These are phyloP conservation scores for Spongilla lacustris DNA, from an alignment of 37 sponge, comb jelly and placozoan genomes.

Conservation along the genomic window DNA sequence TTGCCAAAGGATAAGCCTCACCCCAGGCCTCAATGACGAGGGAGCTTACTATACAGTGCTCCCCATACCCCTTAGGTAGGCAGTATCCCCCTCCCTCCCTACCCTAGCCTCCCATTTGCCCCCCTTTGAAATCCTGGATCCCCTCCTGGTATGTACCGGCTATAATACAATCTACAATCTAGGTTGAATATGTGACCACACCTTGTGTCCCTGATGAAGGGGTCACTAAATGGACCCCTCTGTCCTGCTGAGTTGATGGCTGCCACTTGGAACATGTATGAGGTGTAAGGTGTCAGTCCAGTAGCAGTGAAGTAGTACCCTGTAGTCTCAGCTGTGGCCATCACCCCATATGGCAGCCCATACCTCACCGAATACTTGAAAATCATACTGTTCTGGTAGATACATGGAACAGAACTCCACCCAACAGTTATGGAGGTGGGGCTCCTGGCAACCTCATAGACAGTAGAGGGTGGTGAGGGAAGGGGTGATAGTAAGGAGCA, in stretches of 20 bases:
- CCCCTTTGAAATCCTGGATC: no score
- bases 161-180: no score
- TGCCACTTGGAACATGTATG: not conserved
- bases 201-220: not conserved
- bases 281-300: not conserved
- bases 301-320: not conserved
- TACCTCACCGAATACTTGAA: not conserved
- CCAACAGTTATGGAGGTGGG: not conserved
- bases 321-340: not conserved
- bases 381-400: not conserved
- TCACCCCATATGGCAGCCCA: not conserved
- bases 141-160: no score
- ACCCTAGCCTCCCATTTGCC: no score
- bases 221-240: not conserved
- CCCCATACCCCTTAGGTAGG: no score
- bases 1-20: no score
- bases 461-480: not conserved
- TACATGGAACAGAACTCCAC: not conserved
- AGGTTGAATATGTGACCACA: not conserved
- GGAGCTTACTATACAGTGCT: no score
- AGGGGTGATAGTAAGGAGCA: not conserved
- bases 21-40: no score
- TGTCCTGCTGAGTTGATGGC: not conserved
- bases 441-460: not conserved
- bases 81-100: no score